Evolutionary conservation across 2,888 invertebrate genomes (phyloP).

Genomic region (Amphipyra tragopoginis): DNA sequence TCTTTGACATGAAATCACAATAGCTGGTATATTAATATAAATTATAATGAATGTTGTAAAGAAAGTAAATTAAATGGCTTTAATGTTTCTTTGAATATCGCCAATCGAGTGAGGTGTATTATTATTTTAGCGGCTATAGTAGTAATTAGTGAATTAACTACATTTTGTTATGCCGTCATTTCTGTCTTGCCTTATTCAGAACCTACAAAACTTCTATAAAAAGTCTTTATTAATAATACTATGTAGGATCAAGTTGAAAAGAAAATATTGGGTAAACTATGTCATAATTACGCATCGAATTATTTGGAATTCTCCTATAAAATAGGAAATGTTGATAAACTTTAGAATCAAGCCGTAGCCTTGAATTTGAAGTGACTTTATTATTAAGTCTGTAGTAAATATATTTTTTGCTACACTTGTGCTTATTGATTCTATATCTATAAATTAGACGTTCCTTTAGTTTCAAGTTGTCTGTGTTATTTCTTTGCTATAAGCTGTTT

Average conservation of each 20-base stretch:
- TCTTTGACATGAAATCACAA: constrained; percentile 16
- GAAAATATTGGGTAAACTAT: neutral
- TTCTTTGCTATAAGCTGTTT: constrained; percentile 41
- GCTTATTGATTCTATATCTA: neutral
- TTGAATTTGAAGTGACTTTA: neutral
- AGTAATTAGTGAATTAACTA: constrained; percentile 21
- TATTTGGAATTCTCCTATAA: neutral
- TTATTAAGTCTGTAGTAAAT: neutral
- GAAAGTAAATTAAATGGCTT: constrained; percentile 28
- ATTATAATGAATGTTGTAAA: constrained; percentile 23
- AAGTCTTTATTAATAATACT: neutral
- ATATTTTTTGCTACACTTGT: neutral
- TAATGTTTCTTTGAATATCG: constrained; percentile 23
- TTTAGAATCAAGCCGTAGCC: no score
- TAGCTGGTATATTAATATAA: constrained; percentile 19
- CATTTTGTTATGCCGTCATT: constrained; percentile 24
- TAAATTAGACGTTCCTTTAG: constrained; percentile 11
- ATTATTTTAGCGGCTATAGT: constrained; percentile 11
- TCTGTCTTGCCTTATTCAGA: constrained; percentile 36
- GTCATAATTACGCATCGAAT: neutral
- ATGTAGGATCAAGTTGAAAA: neutral
- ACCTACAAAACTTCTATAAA: neutral
- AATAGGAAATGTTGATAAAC: no score
- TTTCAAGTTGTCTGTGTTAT: constrained; percentile 33
- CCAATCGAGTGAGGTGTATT: constrained; percentile 11